phyloP scores from a whole-genome alignment of 2,113 vertebrate species.

The Cardinalis cardinalis region DNA sequence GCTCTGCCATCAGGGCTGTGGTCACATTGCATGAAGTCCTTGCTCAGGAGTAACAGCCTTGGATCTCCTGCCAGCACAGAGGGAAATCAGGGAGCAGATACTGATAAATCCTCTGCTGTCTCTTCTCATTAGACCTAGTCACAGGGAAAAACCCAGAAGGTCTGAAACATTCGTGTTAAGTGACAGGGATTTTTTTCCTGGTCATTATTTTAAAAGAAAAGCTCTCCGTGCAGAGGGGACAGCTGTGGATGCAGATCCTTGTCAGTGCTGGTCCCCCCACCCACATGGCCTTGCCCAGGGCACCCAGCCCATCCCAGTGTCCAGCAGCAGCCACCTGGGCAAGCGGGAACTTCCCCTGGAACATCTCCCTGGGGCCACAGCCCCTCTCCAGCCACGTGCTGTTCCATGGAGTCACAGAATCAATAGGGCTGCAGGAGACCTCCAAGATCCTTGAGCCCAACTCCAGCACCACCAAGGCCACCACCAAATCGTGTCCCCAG shows the following conservation, averaged over 20 bases:
- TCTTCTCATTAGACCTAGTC: neutral
- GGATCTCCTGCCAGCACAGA: neutral
- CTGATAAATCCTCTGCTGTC: neutral
- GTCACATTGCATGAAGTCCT: neutral
- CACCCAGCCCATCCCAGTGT: neutral
- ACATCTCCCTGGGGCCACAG: rapidly evolving
- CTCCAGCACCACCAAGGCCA: neutral
- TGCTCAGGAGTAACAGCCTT: neutral
- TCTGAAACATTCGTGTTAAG: neutral
- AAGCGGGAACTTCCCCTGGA: neutral
- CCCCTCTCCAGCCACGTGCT: neutral
- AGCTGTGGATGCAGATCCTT: neutral
- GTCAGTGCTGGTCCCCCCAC: neutral
- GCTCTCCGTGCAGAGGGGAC: rapidly evolving
- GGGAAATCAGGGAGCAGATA: neutral
- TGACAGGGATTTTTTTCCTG: neutral
- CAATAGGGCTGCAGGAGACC: neutral
- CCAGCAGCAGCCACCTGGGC: neutral
- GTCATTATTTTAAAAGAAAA: neutral
- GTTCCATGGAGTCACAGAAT: neutral
- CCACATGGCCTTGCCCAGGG: neutral
- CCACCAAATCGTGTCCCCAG: rapidly evolving
- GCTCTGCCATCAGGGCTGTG: neutral
- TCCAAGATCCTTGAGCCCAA: neutral
- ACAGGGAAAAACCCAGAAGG: neutral